phyloP scores from a whole-genome alignment of 2,113 vertebrate genomes.

The Malurus elegans region DNA sequence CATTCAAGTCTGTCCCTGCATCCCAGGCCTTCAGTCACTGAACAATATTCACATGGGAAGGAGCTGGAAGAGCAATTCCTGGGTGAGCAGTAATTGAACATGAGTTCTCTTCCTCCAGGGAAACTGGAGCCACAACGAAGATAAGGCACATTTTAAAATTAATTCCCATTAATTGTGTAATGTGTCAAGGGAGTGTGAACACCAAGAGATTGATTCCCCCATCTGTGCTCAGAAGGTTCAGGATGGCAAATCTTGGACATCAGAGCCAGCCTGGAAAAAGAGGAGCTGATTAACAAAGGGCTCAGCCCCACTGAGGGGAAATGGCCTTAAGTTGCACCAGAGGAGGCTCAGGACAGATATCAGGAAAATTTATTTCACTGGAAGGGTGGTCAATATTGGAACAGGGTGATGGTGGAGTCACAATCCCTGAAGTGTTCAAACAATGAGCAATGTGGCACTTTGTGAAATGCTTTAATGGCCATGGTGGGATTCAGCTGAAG shows the following conservation, averaged over 20 bases:
- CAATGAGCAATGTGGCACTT: too few relatives aligned
- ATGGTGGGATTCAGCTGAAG: background rate
- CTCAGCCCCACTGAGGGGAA: background rate
- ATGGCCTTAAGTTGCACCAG: background rate
- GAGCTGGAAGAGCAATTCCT: background rate
- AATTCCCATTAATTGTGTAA: background rate
- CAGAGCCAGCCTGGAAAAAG: too few relatives aligned
- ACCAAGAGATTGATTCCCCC: background rate
- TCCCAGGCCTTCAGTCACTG: background rate
- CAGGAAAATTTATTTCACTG: background rate
- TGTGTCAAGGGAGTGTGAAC: background rate
- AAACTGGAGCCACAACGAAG: background rate
- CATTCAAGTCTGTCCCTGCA: background rate
- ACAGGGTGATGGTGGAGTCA: background rate
- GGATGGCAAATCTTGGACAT: background rate
- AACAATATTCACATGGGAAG: background rate
- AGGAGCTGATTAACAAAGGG: background rate
- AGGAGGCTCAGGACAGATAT: background rate
- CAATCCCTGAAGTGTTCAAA: background rate
- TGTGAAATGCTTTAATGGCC: background rate
- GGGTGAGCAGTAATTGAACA: background rate
- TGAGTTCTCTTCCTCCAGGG: background rate
- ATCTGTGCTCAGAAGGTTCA: accelerated
- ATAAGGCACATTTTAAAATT: background rate
- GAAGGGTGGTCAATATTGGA: background rate